phyloP scores from a whole-genome alignment of 2,113 vertebrate species.

The Oxyura jamaicensis region DNA sequence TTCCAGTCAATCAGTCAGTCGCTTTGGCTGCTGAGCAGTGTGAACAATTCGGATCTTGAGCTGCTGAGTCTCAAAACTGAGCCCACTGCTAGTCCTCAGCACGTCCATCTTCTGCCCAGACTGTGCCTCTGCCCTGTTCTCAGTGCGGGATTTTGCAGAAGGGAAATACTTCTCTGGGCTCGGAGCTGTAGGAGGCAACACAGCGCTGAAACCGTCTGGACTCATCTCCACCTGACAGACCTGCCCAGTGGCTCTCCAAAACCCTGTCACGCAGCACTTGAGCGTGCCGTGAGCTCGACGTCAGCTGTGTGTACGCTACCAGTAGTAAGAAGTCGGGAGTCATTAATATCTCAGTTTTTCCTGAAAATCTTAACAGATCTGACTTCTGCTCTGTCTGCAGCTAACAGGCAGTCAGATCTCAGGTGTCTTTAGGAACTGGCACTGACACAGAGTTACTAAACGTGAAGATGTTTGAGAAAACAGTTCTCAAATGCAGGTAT shows the following conservation, averaged over 20 bases:
- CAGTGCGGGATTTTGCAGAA: neutral
- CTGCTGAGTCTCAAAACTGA: neutral
- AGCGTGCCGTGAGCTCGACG: rapidly evolving
- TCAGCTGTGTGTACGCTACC: neutral
- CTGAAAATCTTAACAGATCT: neutral
- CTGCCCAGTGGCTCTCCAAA: neutral
- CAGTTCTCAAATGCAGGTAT: neutral
- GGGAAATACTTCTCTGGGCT: neutral
- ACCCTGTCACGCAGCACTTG: rapidly evolving
- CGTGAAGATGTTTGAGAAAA: neutral
- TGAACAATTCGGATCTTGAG: neutral
- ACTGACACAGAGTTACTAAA: neutral
- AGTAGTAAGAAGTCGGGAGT: neutral
- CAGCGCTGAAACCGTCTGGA: rapidly evolving
- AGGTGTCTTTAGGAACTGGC: neutral
- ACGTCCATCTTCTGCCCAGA: rapidly evolving
- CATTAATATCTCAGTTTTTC: neutral
- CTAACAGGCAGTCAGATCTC: neutral
- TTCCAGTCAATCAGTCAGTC: neutral
- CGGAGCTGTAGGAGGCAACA: rapidly evolving
- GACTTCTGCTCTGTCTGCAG: neutral
- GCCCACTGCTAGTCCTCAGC: neutral
- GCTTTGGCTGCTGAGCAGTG: neutral
- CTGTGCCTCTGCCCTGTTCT: rapidly evolving
- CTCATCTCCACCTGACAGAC: neutral